These are phyloP conservation scores for Lycodopsis pacificus DNA, from an alignment of 2,797 vertebrate genomes.

Conservation along the genomic window DNA sequence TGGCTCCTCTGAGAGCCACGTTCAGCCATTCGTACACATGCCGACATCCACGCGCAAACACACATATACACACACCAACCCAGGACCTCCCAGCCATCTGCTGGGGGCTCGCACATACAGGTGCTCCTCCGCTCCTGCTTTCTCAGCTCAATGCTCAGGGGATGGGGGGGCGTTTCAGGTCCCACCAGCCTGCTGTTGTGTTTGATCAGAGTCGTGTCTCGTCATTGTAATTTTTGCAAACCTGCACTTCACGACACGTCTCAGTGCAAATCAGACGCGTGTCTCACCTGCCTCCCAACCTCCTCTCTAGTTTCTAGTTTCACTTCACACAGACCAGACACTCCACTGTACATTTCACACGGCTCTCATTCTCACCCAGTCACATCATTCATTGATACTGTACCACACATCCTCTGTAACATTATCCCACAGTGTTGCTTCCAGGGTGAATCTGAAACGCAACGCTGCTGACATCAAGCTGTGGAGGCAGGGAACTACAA, in stretches of 20 bases:
- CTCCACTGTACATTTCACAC: background rate
- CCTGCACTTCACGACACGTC: conserved; percentile 27
- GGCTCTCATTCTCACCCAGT: background rate
- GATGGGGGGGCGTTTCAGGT: conserved; percentile 12
- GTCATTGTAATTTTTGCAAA: conserved; percentile 28
- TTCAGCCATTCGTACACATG: conserved; percentile 35
- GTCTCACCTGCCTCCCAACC: background rate
- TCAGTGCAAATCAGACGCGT: background rate
- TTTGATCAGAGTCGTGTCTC: conserved; percentile 56
- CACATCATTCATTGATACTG: background rate
- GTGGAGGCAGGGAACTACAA: conserved; percentile 61
- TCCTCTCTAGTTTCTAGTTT: background rate
- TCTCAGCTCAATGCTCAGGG: conserved; percentile 14
- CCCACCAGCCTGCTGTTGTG: conserved; percentile 53
- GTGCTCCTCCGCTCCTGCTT: conserved; percentile 50
- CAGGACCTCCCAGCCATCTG: conserved; percentile 71
- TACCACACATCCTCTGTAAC: background rate
- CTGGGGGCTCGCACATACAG: conserved; percentile 36
- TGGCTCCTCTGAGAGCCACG: conserved; percentile 74
- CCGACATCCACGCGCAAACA: conserved; percentile 12
- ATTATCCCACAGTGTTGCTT: background rate
- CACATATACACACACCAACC: conserved; percentile 33
- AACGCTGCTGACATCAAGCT: conserved; percentile 74
- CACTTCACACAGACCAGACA: background rate
- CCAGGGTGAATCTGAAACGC: conserved; percentile 14